Evolutionary conservation across 2,113 vertebrate species (phyloP).

Genomic region (Nycticebus coucang): DNA sequence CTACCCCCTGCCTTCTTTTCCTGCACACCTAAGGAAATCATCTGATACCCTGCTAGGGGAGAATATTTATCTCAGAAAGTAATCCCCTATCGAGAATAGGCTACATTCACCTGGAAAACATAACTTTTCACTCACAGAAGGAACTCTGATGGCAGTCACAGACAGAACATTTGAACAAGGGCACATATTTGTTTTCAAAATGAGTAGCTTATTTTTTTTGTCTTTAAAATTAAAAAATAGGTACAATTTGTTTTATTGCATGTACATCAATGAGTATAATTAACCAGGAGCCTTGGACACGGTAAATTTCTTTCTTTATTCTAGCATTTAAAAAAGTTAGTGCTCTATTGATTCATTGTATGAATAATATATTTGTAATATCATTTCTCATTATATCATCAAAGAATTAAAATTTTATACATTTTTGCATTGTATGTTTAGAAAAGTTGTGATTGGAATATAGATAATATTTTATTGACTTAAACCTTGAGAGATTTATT

Average conservation of each 20-base stretch:
- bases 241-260: neutral
- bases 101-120: neutral
- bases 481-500: conserved; percentile 78
- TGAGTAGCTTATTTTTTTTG: neutral
- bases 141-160: neutral
- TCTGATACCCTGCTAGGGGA: neutral
- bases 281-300: neutral
- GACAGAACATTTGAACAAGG: neutral
- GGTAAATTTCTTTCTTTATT: conserved; percentile 4
- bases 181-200: neutral
- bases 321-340: conserved; percentile 29
- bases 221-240: conserved; percentile 3
- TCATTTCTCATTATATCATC: neutral
- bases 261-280: neutral
- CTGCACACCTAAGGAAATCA: neutral
- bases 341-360: conserved; percentile 33
- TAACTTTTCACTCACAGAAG: neutral
- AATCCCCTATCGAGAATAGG: accelerated
- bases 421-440: neutral
- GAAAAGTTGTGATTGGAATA: conserved; percentile 17
- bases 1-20: neutral
- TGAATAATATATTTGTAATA: conserved; percentile 54
- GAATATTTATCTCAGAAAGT: neutral
- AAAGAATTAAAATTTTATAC: conserved; percentile 45
- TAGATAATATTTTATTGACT: conserved; percentile 75